Evolutionary conservation across 1,140 invertebrate species (phyloP), one percentile per base, ranked within the genome.

Genomic region (Drosophila repleta): DNA sequence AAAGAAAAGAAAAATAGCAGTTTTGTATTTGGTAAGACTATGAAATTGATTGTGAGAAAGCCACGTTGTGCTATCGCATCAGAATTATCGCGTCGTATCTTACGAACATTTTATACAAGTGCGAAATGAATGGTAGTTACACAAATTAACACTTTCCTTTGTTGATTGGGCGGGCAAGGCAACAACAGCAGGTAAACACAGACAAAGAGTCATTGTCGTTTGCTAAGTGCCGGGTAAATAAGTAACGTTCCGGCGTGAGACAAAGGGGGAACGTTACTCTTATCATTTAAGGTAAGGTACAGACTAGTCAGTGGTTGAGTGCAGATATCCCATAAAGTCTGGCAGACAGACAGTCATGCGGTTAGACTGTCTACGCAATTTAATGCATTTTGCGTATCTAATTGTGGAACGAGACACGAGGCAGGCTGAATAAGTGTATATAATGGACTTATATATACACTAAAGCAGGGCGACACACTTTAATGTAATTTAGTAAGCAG

Each of bases 191-290:
- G 52, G 61, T 57, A 75, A 73, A 64, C 73, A 61, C 64, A 78
- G 79, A 66, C 79, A 78, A 68, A 68, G 70, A 83, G 79, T 83
- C 79, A 74, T 78, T 82, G 79, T 83, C 74, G 60, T 60, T 66
- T 45, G 79, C 41, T 62, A 81, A 82, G 78, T 81, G 43, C 29
- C 46, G 26, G 46, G 75, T 65, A 78, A 78, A 73, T 82, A 77
- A 77, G 62, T 37, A 65, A 49, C n/a, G 10, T 11, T 41, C 7
- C 26, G 61, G 45, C n/a, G 18, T 8, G 17, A 17, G 26, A 49
- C 41, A 37, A 20, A 41, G 37, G 11, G 53, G 21, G 11, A 11
- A 35, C 32, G 8, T 35, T 11, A 11, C 13, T 6, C 5, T 72
- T 72, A 72, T 72, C 69, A 39, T 55, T 39, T n/a, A 58, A 51